phyloP scores from a whole-genome alignment of 2,888 invertebrate species.

The Chymomyza procnemis region DNA sequence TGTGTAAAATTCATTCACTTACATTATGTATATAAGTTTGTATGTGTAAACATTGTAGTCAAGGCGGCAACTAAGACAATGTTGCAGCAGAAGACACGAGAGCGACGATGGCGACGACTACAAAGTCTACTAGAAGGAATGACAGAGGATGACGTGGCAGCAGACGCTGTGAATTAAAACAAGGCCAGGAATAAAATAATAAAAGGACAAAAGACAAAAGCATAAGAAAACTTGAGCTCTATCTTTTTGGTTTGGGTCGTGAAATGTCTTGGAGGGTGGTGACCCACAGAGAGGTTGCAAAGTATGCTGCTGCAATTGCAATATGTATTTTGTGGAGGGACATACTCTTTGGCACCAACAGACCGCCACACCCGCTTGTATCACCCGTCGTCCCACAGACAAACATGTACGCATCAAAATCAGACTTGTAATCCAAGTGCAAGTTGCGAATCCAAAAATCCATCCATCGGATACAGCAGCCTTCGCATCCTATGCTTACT shows the following conservation, averaged over 20 bases:
- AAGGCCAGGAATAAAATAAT: constrained; percentile 74
- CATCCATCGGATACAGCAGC: constrained; percentile 68
- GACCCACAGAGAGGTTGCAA: constrained; percentile 49
- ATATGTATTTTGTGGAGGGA: constrained; percentile 35
- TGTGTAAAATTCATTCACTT: neutral
- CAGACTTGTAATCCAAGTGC: constrained; percentile 75
- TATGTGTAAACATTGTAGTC: constrained; percentile 52
- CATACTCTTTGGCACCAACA: neutral
- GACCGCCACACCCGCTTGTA: neutral
- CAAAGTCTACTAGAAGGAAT: constrained; percentile 49
- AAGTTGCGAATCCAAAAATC: constrained; percentile 73
- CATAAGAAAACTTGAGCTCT: constrained; percentile 65
- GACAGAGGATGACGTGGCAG: constrained; percentile 65
- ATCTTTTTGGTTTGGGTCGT: too few relatives aligned
- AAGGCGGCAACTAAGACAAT: constrained; percentile 51
- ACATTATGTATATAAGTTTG: constrained; percentile 25
- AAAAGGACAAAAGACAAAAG: constrained; percentile 73
- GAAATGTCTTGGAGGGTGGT: constrained; percentile 17
- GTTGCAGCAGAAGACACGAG: constrained; percentile 56
- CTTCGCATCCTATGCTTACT: constrained; percentile 35
- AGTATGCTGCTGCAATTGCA: constrained; percentile 50
- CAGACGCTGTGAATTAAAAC: constrained; percentile 72
- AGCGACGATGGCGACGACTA: constrained; percentile 47
- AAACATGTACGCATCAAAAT: constrained; percentile 72
- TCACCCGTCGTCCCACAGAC: constrained; percentile 26